Percentiles rank a stretch among this genome's conserved stretches.
These are phyloP conservation scores for Notechis scutatus DNA, from an alignment of 2,113 vertebrate species.

Conservation along the genomic window DNA sequence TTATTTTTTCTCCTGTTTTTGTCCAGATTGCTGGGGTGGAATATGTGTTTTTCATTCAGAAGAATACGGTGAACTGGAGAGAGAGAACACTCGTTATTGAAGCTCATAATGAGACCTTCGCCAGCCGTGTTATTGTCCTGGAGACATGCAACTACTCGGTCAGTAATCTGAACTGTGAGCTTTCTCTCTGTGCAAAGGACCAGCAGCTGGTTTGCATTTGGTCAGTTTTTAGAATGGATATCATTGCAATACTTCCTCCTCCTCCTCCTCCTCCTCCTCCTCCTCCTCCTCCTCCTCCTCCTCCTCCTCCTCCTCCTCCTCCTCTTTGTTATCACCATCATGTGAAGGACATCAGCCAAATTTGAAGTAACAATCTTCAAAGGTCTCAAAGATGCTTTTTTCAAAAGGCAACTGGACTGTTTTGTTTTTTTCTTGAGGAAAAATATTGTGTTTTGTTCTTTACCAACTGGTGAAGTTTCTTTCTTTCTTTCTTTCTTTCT, in stretches of 20 bases:
- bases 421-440: neutral
- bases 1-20: neutral
- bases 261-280: no score
- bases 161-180: slow-evolving; percentile 31
- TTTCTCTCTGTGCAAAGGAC: neutral
- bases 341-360: rapidly evolving
- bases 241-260: neutral
- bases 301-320: no score
- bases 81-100: slow-evolving; percentile 78
- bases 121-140: slow-evolving; percentile 73
- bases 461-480: neutral
- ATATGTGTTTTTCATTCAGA: slow-evolving; percentile 80
- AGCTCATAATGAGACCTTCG: slow-evolving; percentile 80
- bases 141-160: slow-evolving; percentile 80
- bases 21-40: slow-evolving; percentile 80
- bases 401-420: neutral
- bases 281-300: no score
- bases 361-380: neutral
- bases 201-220: neutral
- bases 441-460: neutral
- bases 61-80: slow-evolving; percentile 76
- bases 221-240: neutral
- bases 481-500: no score
- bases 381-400: neutral
- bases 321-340: neutral